Evolutionary conservation across 2,797 vertebrate species (phyloP).

Genomic region (Parambassis ranga): DNA sequence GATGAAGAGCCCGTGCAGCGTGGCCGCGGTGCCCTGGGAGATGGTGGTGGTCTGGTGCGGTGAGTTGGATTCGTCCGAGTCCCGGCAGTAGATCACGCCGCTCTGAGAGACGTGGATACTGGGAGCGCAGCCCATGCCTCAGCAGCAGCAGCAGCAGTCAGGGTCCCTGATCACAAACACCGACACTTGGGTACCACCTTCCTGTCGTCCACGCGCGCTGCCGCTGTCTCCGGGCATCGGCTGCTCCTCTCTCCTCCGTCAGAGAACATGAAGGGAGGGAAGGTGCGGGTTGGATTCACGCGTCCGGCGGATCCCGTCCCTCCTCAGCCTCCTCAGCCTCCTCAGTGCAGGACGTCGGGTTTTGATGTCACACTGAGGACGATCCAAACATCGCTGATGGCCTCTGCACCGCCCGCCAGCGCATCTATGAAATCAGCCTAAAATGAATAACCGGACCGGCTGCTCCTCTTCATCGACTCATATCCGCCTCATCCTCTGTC

Average conservation of each 20-base stretch:
- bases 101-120: constrained; percentile 99
- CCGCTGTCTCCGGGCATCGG: constrained; percentile 50
- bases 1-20: constrained; percentile 90
- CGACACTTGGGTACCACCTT: constrained; percentile 50
- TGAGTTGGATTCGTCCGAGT: constrained; percentile 95
- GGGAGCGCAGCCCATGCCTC: constrained; percentile 96
- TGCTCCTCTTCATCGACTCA: constrained; percentile 33
- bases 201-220: constrained; percentile 40
- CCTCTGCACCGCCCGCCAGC: constrained; percentile 12
- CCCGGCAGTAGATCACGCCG: constrained; percentile 97
- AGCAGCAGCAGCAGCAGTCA: constrained; percentile 45
- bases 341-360: background rate
- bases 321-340: constrained; percentile 16
- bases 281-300: constrained; percentile 26
- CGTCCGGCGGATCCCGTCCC: constrained; percentile 15
- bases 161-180: constrained; percentile 45
- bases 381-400: background rate
- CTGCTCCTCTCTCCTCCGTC: constrained; percentile 55
- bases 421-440: constrained; percentile 6
- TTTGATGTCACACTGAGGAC: constrained; percentile 13
- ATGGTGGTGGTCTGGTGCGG: constrained; percentile 90
- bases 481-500: constrained; percentile 42
- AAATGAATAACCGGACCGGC: constrained; percentile 20
- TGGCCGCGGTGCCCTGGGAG: constrained; percentile 87
- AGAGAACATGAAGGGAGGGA: constrained; percentile 58